These are phyloP conservation scores for Rhagoletis zephyria DNA, from an alignment of 1,140 invertebrate species.

Conservation along the genomic window DNA sequence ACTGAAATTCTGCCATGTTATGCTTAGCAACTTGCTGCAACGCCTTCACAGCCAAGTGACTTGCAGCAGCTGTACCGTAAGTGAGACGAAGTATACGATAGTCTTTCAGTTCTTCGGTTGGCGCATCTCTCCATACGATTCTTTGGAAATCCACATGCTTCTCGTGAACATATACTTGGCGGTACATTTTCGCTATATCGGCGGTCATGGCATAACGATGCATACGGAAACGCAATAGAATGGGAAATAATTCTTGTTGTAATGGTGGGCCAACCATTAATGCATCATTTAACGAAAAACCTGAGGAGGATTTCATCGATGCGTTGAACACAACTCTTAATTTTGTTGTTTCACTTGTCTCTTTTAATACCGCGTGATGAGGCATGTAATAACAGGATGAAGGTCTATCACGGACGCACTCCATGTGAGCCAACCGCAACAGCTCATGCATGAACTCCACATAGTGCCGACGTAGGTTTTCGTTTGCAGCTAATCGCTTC, in stretches of 20 bases:
- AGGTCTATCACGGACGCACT: slow-evolving; percentile 54
- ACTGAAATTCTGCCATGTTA: slow-evolving; percentile 58
- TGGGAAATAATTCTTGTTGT: background rate
- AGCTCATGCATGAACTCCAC: slow-evolving; percentile 65
- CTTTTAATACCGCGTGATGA: slow-evolving; percentile 59
- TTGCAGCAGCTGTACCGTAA: slow-evolving; percentile 66
- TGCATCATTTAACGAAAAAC: too few species aligned
- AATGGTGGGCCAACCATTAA: too few species aligned
- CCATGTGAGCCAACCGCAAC: slow-evolving; percentile 64
- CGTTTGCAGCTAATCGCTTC: background rate
- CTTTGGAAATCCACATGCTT: slow-evolving; percentile 62
- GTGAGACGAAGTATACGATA: slow-evolving; percentile 61
- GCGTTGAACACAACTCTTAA: too few species aligned
- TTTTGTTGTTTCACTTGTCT: too few species aligned
- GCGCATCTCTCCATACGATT: slow-evolving; percentile 68
- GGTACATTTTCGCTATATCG: slow-evolving; percentile 61
- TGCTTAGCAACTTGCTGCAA: slow-evolving; percentile 67
- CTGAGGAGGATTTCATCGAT: too few species aligned
- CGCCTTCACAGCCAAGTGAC: slow-evolving; percentile 66
- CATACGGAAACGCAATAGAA: slow-evolving; percentile 58
- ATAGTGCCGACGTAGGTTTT: slow-evolving; percentile 51
- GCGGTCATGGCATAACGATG: slow-evolving; percentile 58
- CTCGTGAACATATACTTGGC: slow-evolving; percentile 58
- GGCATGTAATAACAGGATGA: slow-evolving; percentile 56
- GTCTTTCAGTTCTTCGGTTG: slow-evolving; percentile 52